A percentile compares a stretch with the other conserved stretches of the same genome.
phyloP scores from a whole-genome alignment of 2,113 vertebrate genomes.

The Plectropomus leopardus region DNA sequence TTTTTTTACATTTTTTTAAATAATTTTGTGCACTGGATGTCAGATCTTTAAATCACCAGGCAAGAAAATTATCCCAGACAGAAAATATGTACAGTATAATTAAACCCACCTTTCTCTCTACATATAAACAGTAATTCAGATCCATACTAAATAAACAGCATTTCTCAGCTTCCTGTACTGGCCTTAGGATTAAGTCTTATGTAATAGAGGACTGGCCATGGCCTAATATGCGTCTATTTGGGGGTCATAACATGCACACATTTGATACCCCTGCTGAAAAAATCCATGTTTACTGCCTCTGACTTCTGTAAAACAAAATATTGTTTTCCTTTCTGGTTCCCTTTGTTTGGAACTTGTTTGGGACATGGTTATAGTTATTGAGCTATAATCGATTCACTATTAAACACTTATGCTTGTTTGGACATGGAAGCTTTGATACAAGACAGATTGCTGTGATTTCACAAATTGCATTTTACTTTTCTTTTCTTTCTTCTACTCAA shows the following conservation, averaged over 20 bases:
- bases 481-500: background rate
- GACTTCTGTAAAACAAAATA: background rate
- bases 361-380: background rate
- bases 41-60: background rate
- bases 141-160: background rate
- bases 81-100: conserved; percentile 10
- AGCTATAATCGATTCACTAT: background rate
- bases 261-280: background rate
- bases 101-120: background rate
- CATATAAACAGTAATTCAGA: background rate
- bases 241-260: background rate
- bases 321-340: background rate
- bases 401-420: background rate
- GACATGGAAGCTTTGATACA: background rate
- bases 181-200: background rate
- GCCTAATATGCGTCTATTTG: background rate
- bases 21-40: background rate
- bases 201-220: background rate
- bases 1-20: background rate
- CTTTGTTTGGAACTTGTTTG: background rate
- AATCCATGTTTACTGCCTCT: background rate
- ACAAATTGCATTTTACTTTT: conserved; percentile 16
- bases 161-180: conserved; percentile 11
- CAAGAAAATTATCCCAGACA: too few species aligned
- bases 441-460: background rate